A percentile compares a stretch with the other conserved stretches of the same genome.
These are phyloP conservation scores for Micromys minutus DNA, from an alignment of 2,113 vertebrate genomes.

Conservation along the genomic window DNA sequence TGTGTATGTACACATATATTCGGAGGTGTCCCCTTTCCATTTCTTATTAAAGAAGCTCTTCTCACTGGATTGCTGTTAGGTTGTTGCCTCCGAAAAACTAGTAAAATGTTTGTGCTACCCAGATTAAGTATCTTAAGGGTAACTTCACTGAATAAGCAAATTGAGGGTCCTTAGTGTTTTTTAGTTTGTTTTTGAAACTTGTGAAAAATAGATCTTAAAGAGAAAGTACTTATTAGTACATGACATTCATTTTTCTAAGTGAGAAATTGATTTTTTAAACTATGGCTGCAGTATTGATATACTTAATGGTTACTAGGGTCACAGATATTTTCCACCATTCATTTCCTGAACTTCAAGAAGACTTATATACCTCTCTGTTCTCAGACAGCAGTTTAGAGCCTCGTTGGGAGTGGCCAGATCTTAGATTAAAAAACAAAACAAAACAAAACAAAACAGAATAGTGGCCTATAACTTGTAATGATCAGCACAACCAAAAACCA, in stretches of 20 bases:
- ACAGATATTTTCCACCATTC: background rate
- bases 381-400: background rate
- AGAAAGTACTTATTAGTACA: background rate
- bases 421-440: background rate
- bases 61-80: background rate
- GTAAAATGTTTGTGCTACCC: background rate
- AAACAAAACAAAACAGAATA: background rate
- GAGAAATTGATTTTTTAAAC: background rate
- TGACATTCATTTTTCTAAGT: background rate
- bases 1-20: background rate
- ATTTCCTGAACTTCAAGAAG: constrained; percentile 14
- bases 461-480: background rate
- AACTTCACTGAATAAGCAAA: background rate
- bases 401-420: background rate
- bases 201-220: background rate
- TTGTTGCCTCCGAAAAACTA: background rate
- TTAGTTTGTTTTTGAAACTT: background rate
- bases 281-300: background rate
- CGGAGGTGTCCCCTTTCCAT: background rate
- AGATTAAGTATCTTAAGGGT: background rate
- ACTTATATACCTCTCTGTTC: background rate
- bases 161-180: background rate
- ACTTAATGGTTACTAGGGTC: background rate
- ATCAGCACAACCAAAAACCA: background rate
- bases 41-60: background rate